Evolutionary conservation across 92 coral and sea anemone species (phyloP), one percentile per base, ranked within the genome.

Genomic region (Zoanthus sociatus): DNA sequence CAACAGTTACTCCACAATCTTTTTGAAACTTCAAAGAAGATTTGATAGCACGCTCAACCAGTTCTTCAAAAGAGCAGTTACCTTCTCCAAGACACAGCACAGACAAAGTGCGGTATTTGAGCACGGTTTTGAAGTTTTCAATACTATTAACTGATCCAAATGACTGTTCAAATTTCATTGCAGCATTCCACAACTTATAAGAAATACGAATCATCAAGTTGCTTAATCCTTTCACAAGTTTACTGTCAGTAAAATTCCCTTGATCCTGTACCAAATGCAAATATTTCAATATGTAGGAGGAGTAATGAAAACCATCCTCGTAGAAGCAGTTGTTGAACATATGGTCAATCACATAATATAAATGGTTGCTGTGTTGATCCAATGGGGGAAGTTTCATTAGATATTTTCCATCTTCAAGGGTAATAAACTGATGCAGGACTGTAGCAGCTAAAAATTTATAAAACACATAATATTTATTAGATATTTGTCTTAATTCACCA

Each of bases 351-450:
- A 94, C 84, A 16, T 88, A 90, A 53, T 84, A 89, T 37, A 94
- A 73, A 73, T 92, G 94, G 82, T 83, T 94, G 15, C 93, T 86
- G 73, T 93, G 88, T 37, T 94, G 93, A 81, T 93, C 98, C 73
- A 94, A 72, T 0, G 94, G 86, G 6, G 95, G 90, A 4, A 87
- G 84, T 32, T 83, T 83, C 84, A 77, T 78, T 64, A 87, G 91
- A 60, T 84, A 91, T 32, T 89, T 91, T 13, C 94, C 98, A 84
- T 93, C 86, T 9, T 89, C 87, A 9, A 30, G 26, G 8, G 87
- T 76, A 14, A 94, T 63, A 21, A 94, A 91, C 79, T 83, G 53
- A 31, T 92, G 87, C 42, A 94, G 92, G 44, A 83, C 84, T 60
- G 71, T 47, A 37, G 89, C 84, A 64, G 93, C 97, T 94, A 20